A percentile compares a stretch with the other conserved stretches of the same genome.
Conservation (phyloP, 2,113 vertebrate genomes). For the Conger conger region DNA sequence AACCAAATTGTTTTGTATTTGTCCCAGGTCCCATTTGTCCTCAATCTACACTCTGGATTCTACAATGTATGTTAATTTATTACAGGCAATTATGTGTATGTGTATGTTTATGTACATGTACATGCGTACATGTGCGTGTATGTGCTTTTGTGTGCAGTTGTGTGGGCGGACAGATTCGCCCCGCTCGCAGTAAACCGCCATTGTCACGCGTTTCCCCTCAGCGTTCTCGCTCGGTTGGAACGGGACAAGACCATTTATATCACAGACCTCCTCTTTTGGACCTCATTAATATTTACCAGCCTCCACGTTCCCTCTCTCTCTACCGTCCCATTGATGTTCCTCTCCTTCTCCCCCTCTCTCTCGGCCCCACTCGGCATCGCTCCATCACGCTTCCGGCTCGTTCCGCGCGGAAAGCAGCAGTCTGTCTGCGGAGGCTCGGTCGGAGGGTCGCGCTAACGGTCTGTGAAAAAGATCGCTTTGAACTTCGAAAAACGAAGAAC, state of each 20-base stretch:
- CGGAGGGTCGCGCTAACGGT: not conserved
- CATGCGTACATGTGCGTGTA: not conserved
- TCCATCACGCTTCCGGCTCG: not conserved
- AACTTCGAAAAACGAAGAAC: not conserved
- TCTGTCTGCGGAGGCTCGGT: not conserved
- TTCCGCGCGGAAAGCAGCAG: not conserved
- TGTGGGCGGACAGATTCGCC: no score
- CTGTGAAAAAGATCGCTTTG: not conserved
- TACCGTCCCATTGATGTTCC: not conserved
- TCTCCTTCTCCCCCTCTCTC: not conserved
- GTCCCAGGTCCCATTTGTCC: no score
- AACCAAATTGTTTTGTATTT: no score
- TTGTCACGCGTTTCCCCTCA: conserved; percentile 5
- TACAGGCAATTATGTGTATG: no score
- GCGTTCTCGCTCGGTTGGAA: not conserved
- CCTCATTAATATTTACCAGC: conserved; percentile 8
- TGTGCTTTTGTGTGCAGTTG: no score
- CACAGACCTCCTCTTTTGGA: not conserved
- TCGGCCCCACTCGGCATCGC: not conserved
- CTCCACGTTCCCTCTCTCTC: not conserved
- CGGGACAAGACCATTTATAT: conserved; percentile 14
- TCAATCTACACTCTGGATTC: no score
- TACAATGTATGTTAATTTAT: no score
- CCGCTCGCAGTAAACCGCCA: conserved; percentile 26
- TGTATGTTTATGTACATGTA: not conserved